These are phyloP conservation scores for Caranx ignobilis DNA, from an alignment of 2,113 vertebrate species.

Conservation along the genomic window DNA sequence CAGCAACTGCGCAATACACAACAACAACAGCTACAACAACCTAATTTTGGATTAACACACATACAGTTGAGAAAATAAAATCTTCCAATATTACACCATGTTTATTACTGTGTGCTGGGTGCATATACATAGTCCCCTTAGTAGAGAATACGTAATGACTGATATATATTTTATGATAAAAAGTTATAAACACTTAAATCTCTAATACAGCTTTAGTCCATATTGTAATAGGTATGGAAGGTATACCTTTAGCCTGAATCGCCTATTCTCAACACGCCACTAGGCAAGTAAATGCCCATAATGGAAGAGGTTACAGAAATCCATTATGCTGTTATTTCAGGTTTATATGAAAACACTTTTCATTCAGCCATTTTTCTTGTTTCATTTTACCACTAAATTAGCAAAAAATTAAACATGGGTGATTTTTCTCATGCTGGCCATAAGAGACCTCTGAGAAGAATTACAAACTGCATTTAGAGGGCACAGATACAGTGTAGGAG, in stretches of 20 bases:
- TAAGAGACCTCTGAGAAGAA: background rate
- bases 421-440: background rate
- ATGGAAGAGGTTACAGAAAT: background rate
- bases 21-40: background rate
- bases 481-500: background rate
- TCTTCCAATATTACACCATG: background rate
- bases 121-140: background rate
- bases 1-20: background rate
- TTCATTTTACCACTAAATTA: background rate
- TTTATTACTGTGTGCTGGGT: background rate
- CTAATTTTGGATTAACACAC: background rate
- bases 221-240: too few species aligned
- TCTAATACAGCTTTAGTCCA: too few species aligned
- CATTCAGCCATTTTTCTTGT: background rate
- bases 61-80: constrained; percentile 6
- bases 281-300: background rate
- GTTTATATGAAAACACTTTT: background rate
- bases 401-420: background rate
- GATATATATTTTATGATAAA: too few species aligned
- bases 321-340: background rate
- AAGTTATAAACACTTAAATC: too few species aligned
- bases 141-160: too few species aligned
- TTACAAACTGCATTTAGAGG: background rate
- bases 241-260: background rate
- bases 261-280: background rate